Evolutionary conservation across 2,113 vertebrate species (phyloP).

Genomic region (Turdus rufiventris): DNA sequence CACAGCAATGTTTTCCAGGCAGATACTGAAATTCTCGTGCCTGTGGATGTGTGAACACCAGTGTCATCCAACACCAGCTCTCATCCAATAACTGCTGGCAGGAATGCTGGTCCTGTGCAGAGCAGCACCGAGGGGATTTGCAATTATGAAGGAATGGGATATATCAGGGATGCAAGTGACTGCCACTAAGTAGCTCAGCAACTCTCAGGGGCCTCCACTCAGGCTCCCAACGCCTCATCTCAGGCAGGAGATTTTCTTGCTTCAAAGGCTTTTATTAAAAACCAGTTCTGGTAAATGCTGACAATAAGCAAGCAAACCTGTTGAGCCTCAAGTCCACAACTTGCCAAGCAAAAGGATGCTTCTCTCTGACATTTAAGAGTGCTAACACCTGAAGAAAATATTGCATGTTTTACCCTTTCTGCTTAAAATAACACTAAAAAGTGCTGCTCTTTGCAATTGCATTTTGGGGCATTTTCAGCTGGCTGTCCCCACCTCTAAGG

Average conservation of each 20-base stretch:
- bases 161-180: conserved; percentile 30
- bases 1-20: background rate
- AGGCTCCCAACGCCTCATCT: background rate
- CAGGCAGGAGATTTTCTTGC: conserved; percentile 49
- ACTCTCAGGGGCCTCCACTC: conserved; percentile 14
- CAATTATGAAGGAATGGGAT: conserved; percentile 27
- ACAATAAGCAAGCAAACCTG: conserved; percentile 24
- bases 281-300: conserved; percentile 23
- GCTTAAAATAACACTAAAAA: background rate
- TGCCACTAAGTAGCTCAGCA: conserved; percentile 55
- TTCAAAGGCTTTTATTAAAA: conserved; percentile 63
- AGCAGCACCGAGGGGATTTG: background rate
- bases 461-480: background rate
- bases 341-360: background rate
- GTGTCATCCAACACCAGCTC: background rate
- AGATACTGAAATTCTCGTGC: background rate
- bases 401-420: conserved; percentile 37
- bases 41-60: background rate
- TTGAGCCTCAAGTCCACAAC: background rate
- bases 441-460: background rate
- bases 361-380: conserved; percentile 43
- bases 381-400: conserved; percentile 41
- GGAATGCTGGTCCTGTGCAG: background rate
- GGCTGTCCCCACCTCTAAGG: background rate
- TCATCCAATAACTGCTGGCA: background rate